phyloP scores from a whole-genome alignment of 1,140 invertebrate species.

The Tetragnatha versicolor region DNA sequence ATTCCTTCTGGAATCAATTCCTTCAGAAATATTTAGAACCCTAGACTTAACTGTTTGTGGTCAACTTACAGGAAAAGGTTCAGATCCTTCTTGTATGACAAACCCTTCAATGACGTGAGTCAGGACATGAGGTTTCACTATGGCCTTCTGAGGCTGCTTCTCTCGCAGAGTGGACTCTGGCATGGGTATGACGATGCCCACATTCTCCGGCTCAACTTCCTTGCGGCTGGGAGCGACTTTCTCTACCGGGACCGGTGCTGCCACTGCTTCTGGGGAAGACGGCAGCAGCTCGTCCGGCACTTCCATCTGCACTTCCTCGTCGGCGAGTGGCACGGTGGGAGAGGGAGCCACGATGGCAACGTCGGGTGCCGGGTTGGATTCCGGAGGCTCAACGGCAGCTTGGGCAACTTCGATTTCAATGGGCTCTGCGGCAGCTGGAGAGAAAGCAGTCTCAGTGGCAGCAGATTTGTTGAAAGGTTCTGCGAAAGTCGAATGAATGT shows the following conservation, averaged over 20 bases:
- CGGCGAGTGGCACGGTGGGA: constrained; percentile 19
- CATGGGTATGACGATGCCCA: constrained; percentile 39
- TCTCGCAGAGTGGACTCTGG: constrained; percentile 19
- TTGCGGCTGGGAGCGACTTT: constrained; percentile 31
- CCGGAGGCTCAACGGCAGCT: not conserved
- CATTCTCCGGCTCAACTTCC: constrained; percentile 27
- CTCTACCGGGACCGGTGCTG: constrained; percentile 13
- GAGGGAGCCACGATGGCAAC: constrained; percentile 39
- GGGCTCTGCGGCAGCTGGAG: constrained; percentile 3
- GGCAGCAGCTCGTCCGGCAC: not conserved
- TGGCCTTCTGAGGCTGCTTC: constrained; percentile 72
- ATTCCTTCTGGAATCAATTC: too few relatives aligned
- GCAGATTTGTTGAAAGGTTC: constrained; percentile 33
- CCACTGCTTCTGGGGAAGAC: not conserved
- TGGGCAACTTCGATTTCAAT: constrained; percentile 12
- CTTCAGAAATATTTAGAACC: too few relatives aligned
- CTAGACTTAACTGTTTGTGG: too few relatives aligned
- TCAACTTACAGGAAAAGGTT: constrained; percentile 59
- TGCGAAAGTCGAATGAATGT: too few relatives aligned
- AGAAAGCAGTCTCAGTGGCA: constrained; percentile 40
- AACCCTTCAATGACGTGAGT: constrained; percentile 97
- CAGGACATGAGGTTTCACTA: constrained; percentile 94
- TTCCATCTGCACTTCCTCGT: constrained; percentile 29
- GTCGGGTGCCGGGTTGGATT: constrained; percentile 28
- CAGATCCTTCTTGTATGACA: constrained; percentile 86